Percentiles rank a stretch among this genome's conserved stretches.
Evolutionary conservation across 30 jellyfish, hydroid and myxozoan species (phyloP).

Genomic region (Pseudorhiza aurosa): DNA sequence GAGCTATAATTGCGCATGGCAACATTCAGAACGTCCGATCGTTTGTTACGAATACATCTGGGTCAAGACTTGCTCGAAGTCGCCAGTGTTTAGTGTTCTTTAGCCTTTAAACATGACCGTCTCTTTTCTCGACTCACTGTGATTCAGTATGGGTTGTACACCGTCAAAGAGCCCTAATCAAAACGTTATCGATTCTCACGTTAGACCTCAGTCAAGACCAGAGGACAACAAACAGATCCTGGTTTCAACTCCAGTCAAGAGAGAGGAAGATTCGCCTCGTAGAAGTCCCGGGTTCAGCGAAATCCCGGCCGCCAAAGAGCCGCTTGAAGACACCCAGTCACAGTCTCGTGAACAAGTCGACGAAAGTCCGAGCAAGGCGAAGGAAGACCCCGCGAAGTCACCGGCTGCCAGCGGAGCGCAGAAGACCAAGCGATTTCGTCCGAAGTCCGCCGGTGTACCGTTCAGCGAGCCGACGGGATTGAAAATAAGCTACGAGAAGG

Average conservation of each 20-base stretch:
- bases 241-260: background rate
- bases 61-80: background rate
- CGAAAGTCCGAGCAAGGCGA: background rate
- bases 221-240: background rate
- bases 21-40: background rate
- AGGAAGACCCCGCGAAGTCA: background rate
- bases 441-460: slow-evolving; percentile 15
- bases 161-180: slow-evolving; percentile 29
- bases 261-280: too few relatives aligned
- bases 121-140: background rate
- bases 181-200: slow-evolving; percentile 16
- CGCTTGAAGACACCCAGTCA: background rate
- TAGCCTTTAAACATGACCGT: background rate
- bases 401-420: background rate
- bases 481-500: slow-evolving; percentile 71
- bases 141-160: slow-evolving; percentile 25
- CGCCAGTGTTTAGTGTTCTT: background rate
- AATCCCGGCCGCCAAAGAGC: background rate
- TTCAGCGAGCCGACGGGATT: slow-evolving; percentile 1
- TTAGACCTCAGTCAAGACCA: slow-evolving; percentile 25
- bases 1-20: slow-evolving; percentile 1
- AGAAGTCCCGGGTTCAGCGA: too few relatives aligned
- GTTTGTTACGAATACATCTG: background rate
- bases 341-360: background rate
- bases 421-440: background rate